Evolutionary conservation across 2,113 vertebrate genomes (phyloP).

Genomic region (Oxyruncus cristatus): DNA sequence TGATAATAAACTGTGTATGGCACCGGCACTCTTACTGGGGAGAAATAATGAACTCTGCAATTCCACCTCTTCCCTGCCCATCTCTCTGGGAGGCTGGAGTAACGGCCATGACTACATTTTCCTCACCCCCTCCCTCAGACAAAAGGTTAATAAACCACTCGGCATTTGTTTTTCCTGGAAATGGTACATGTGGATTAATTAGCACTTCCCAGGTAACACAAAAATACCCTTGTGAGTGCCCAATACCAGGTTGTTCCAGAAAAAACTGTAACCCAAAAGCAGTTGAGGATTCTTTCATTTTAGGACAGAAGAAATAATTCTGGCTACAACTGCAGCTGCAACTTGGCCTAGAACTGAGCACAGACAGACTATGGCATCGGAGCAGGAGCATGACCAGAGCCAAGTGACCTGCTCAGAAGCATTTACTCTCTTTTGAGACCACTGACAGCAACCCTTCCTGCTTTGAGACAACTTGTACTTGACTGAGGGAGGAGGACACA

Average conservation of each 20-base stretch:
- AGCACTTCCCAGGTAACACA: conserved; percentile 32
- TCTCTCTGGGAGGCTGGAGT: not conserved
- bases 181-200: conserved; percentile 10
- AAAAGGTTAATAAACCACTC: conserved; percentile 40
- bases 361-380: not conserved
- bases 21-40: not conserved
- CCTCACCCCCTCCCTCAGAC: not conserved
- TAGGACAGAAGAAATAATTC: not conserved
- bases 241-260: not conserved
- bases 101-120: not conserved
- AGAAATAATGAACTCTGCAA: conserved; percentile 15
- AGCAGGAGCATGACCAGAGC: not conserved
- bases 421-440: not conserved
- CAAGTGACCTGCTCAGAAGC: not conserved
- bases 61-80: not conserved
- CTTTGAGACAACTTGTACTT: not conserved
- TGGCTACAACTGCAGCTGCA: not conserved
- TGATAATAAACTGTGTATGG: conserved; percentile 21
- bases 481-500: not conserved
- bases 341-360: not conserved
- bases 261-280: not conserved
- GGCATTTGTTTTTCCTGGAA: not conserved
- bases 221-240: not conserved
- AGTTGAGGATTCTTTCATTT: not conserved
- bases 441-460: not conserved